A percentile compares a stretch with the other conserved stretches of the same genome.
Evolutionary conservation across 2,113 vertebrate species (phyloP).

Genomic region (Elephas maximus): DNA sequence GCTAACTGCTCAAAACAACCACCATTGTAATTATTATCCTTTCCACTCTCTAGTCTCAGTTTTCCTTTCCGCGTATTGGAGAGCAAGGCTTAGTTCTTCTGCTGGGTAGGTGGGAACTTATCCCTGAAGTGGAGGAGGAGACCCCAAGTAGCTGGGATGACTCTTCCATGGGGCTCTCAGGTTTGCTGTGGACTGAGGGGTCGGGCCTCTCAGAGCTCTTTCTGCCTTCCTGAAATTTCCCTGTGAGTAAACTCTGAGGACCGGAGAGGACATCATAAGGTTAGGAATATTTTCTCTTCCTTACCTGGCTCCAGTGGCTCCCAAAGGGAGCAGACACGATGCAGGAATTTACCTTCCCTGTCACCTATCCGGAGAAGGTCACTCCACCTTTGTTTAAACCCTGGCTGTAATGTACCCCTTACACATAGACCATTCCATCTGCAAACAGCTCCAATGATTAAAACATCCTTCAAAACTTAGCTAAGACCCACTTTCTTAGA

Average conservation of each 20-base stretch:
- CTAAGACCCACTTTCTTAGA: neutral
- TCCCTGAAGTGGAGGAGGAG: neutral
- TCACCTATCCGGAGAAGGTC: neutral
- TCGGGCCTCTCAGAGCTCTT: neutral
- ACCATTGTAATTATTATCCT: neutral
- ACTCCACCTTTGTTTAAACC: neutral
- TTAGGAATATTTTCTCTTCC: neutral
- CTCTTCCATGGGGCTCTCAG: neutral
- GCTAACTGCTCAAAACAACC: neutral
- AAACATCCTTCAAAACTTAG: neutral
- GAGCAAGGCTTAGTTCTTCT: neutral
- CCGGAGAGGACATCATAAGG: neutral
- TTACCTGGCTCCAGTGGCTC: neutral
- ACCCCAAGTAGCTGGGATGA: fast-evolving
- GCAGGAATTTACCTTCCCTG: neutral
- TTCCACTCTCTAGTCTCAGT: neutral
- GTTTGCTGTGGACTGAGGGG: neutral
- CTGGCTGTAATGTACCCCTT: too few relatives aligned
- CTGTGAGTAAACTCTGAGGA: neutral
- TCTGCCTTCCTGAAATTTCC: neutral
- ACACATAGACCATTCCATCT: neutral
- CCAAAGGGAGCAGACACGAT: neutral
- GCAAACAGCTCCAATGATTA: neutral
- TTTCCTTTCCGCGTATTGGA: neutral
- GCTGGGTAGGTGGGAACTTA: neutral